Conservation (phyloP, 2,888 invertebrate genomes). For the Syrphus vitripennis region DNA sequence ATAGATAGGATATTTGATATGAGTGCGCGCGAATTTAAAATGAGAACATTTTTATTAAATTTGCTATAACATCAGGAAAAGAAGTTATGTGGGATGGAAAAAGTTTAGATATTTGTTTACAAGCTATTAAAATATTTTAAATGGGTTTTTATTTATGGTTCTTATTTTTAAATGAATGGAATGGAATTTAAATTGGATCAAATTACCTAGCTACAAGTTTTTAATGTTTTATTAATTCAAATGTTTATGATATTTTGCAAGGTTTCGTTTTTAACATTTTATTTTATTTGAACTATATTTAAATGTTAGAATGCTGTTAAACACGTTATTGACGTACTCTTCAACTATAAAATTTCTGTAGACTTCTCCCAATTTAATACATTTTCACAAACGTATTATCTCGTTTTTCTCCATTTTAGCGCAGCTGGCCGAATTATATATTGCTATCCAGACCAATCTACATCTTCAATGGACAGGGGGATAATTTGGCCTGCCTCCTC, state of each 20-base stretch:
- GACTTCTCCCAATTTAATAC: too few relatives aligned
- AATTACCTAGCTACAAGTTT: background rate
- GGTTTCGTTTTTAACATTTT: too few relatives aligned
- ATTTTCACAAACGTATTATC: too few relatives aligned
- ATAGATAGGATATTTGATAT: background rate
- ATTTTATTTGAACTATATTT: too few relatives aligned
- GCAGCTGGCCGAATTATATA: too few relatives aligned
- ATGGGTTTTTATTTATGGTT: background rate
- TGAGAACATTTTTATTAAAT: background rate
- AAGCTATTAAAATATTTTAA: background rate
- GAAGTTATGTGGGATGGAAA: background rate
- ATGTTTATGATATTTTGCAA: background rate
- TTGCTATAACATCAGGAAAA: background rate
- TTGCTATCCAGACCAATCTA: too few relatives aligned
- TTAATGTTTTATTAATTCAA: background rate
- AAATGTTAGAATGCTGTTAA: too few relatives aligned
- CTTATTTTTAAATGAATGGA: background rate
- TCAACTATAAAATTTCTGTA: too few relatives aligned
- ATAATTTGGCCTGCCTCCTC: too few relatives aligned
- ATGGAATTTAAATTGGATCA: background rate
- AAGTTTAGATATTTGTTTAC: background rate
- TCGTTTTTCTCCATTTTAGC: too few relatives aligned
- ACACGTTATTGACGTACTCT: too few relatives aligned
- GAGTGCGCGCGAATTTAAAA: conserved; percentile 7
- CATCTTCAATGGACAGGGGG: too few relatives aligned